A percentile compares a stretch with the other conserved stretches of the same genome.
Conservation (phyloP, 2,113 vertebrate genomes). For the Chroicocephalus ridibundus region DNA sequence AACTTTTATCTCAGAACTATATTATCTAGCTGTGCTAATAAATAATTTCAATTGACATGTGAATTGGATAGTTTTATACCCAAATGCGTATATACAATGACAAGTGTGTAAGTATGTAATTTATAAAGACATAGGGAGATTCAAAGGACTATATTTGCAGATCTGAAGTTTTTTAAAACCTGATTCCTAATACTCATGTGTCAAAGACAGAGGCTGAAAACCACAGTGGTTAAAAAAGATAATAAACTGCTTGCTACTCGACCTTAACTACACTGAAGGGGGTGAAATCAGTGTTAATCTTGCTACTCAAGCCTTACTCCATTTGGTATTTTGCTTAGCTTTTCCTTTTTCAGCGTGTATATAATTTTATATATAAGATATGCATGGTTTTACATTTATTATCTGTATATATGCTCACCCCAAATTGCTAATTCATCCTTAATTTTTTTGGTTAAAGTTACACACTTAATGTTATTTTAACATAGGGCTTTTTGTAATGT, state of each 20-base stretch:
- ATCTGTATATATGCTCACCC: not conserved
- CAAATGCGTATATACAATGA: accelerated
- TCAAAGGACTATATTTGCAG: not conserved
- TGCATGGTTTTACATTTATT: not conserved
- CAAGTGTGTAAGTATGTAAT: not conserved
- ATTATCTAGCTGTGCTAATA: not conserved
- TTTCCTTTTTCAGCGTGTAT: not conserved
- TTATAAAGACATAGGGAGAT: not conserved
- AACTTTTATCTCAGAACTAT: not conserved
- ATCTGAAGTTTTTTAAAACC: not conserved
- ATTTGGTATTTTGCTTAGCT: constrained; percentile 24
- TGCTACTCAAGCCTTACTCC: constrained; percentile 18
- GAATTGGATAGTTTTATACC: not conserved
- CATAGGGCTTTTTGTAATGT: constrained; percentile 75
- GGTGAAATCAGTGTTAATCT: not conserved
- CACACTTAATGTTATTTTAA: constrained; percentile 77
- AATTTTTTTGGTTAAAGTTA: constrained; percentile 54
- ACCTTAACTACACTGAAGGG: constrained; percentile 23
- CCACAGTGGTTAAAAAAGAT: not conserved
- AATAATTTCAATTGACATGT: not conserved
- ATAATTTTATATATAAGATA: not conserved
- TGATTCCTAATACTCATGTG: not conserved
- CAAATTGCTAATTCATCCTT: constrained; percentile 37
- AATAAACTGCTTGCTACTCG: constrained; percentile 15
- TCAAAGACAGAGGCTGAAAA: not conserved